Evolutionary conservation across 1,140 invertebrate genomes (phyloP).

Genomic region (Caenorhabditis elegans): DNA sequence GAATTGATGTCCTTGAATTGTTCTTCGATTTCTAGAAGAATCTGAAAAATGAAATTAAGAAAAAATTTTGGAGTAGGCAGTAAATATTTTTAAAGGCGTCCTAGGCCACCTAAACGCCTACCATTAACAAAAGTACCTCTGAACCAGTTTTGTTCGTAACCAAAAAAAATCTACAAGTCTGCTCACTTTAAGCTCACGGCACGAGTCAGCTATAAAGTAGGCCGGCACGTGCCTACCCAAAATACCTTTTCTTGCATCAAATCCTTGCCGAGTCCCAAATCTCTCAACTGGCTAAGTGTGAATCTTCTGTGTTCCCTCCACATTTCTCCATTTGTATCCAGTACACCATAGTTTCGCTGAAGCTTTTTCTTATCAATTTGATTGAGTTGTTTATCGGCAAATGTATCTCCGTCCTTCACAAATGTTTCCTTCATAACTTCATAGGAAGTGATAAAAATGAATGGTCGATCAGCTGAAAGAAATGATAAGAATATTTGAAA

Average conservation of each 20-base stretch:
- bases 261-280: background rate
- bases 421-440: background rate
- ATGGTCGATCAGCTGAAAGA: background rate
- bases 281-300: background rate
- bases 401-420: background rate
- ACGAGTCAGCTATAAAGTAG: no score
- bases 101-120: no score
- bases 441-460: background rate
- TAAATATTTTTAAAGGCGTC: no score
- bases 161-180: no score
- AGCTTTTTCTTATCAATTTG: background rate
- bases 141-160: no score
- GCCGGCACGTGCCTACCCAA: no score
- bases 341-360: background rate
- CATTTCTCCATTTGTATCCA: background rate
- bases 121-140: no score
- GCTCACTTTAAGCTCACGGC: background rate
- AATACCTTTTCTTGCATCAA: constrained; percentile 1
- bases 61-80: no score
- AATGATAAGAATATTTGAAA: background rate
- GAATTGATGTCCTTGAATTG: background rate
- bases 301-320: background rate
- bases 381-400: background rate
- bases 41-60: background rate
- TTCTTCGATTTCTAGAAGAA: background rate